A percentile compares a stretch with the other conserved stretches of the same genome.
phyloP scores from a whole-genome alignment of 2,888 invertebrate species.

The Eugnorisma glareosa region DNA sequence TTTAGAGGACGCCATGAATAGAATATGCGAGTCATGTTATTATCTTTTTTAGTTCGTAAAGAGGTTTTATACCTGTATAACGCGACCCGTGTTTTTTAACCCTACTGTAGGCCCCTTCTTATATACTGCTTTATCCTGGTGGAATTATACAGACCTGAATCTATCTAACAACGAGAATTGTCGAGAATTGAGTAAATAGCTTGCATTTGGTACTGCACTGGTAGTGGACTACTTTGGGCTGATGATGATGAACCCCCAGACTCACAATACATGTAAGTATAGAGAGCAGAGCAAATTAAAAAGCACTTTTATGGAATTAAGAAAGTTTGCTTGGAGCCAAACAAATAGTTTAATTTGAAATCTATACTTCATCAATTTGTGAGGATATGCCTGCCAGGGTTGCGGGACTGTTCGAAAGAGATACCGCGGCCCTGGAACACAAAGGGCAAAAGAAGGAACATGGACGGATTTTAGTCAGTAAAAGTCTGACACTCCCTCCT shows the following conservation, averaged over 20 bases:
- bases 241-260: background rate
- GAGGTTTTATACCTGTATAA: conserved; percentile 33
- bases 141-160: background rate
- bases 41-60: conserved; percentile 43
- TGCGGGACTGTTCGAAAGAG: no score
- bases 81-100: background rate
- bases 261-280: no score
- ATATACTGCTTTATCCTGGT: background rate
- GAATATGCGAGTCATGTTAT: conserved; percentile 50
- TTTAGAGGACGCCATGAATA: conserved; percentile 51
- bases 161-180: background rate
- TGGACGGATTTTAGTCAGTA: no score
- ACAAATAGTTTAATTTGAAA: background rate
- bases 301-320: background rate
- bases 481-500: no score
- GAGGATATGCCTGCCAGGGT: no score
- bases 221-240: background rate
- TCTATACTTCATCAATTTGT: no score
- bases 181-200: background rate
- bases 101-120: background rate
- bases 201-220: background rate
- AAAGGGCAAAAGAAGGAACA: no score
- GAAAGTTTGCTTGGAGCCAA: background rate
- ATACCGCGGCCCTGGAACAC: no score
- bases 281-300: background rate